Evolutionary conservation across 2,797 vertebrate species (phyloP).

Genomic region (Graptemys geographica): DNA sequence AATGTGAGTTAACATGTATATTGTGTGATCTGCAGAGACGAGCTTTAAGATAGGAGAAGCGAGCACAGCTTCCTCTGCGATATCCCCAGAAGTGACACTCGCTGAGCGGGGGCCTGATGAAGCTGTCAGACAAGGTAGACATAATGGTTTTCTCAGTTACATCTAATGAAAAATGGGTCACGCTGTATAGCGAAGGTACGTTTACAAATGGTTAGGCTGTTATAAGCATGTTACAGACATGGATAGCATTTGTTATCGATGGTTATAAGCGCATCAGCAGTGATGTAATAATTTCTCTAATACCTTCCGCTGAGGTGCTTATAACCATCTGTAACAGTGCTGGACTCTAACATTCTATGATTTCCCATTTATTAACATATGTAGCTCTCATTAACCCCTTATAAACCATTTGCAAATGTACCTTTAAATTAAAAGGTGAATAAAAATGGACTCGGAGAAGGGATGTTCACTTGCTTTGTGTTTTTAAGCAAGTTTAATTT

Average conservation of each 20-base stretch:
- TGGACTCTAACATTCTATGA: background rate
- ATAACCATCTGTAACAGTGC: background rate
- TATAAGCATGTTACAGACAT: background rate
- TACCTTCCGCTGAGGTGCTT: background rate
- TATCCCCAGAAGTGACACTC: background rate
- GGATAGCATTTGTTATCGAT: background rate
- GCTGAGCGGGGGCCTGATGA: background rate
- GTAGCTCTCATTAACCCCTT: background rate
- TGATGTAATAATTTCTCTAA: background rate
- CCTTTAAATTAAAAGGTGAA: background rate
- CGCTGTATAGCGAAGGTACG: background rate
- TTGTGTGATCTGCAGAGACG: conserved; percentile 36
- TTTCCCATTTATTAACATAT: background rate
- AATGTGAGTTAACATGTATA: background rate
- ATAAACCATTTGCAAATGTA: background rate
- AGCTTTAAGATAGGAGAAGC: conserved; percentile 19
- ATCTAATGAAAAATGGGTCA: background rate
- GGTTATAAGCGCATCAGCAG: background rate
- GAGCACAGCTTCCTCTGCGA: background rate
- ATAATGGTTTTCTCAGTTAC: rapidly evolving
- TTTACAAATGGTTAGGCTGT: background rate
- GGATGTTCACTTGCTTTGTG: background rate
- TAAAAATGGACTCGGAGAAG: background rate
- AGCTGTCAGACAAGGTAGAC: conserved; percentile 68
- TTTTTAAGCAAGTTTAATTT: background rate